Base-by-base conservation (phyloP, 2,888 invertebrate genomes). In the Neria commutata region DNA sequence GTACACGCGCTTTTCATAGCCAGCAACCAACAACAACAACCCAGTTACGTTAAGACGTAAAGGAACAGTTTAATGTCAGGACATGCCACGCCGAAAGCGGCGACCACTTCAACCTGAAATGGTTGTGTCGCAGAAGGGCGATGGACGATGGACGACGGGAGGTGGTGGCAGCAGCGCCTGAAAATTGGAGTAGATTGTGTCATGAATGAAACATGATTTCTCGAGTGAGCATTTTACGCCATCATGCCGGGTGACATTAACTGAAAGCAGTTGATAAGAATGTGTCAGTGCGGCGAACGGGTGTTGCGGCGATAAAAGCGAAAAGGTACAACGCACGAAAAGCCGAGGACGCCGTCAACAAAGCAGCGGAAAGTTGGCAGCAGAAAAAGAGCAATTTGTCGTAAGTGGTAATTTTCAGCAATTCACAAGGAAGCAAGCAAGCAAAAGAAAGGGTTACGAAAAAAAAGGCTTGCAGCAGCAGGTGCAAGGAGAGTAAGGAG, bases 181-280 rank as follows among this genome's bases (percentile, higher is more conserved):
- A n/a, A n/a, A 14, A n/a, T 37, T 55, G 59, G 47, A 59, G 59
- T 55, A 55, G 60, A 60, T 60, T 60, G 56, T 60, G 52, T 56
- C 42, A 60, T 60, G 60, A 60, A 60, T 60, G 52, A 60, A 60
- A 60, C 48, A 60, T 60, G 48, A 60, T 52, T 52, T 52, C 56
- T 48, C 42, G 54, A 56, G 48, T 58, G 58, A 48, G 56, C 52
- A 56, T 52, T 56, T 60, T 56, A 60, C 52, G 52, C 40, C 55
- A 26, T 34, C 4, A n/a, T 37, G 42, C 23, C 42, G 37, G 52
- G 56, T 48, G 52, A 49, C 56, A 60, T 52, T 48, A 56, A 49
- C 50, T 34, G 54, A 55, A 55, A 37, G 37, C 37, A 11, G 51
- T 55, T 55, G 51, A 51, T 54, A 53, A 58, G 54, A 29, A 24